Conservation (phyloP, 2,113 vertebrate genomes). For the Sphaerodactylus townsendi region DNA sequence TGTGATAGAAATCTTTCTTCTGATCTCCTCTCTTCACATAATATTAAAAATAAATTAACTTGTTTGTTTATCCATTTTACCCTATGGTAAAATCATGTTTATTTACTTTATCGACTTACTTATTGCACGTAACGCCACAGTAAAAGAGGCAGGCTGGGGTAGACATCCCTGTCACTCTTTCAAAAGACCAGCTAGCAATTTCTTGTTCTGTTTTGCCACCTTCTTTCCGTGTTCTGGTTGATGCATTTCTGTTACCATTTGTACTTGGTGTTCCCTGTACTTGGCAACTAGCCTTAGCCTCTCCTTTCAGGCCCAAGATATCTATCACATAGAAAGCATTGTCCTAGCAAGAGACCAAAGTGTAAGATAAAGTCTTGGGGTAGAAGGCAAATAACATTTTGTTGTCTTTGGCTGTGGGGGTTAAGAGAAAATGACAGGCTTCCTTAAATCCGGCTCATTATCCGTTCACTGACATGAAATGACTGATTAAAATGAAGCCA, state of each 20-base stretch:
- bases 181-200: background rate
- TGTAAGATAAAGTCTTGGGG: background rate
- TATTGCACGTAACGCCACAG: background rate
- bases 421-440: background rate
- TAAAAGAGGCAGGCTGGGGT: background rate
- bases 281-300: background rate
- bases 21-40: background rate
- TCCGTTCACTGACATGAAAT: background rate
- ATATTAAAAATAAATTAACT: too few relatives aligned
- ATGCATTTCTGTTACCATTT: background rate
- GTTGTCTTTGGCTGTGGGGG: background rate
- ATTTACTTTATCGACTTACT: background rate
- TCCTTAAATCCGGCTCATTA: background rate
- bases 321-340: accelerated
- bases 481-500: background rate
- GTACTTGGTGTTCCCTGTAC: background rate
- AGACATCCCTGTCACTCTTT: background rate
- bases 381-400: background rate
- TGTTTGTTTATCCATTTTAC: too few relatives aligned
- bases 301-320: conserved; percentile 13
- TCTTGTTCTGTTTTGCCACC: background rate
- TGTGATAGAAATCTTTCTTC: background rate
- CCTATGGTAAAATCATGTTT: too few relatives aligned
- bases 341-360: background rate
- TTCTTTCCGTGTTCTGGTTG: background rate